Evolutionary conservation across 2,888 invertebrate species (phyloP), one percentile per base, ranked within the genome.

Genomic region (Cephus rjabovi): DNA sequence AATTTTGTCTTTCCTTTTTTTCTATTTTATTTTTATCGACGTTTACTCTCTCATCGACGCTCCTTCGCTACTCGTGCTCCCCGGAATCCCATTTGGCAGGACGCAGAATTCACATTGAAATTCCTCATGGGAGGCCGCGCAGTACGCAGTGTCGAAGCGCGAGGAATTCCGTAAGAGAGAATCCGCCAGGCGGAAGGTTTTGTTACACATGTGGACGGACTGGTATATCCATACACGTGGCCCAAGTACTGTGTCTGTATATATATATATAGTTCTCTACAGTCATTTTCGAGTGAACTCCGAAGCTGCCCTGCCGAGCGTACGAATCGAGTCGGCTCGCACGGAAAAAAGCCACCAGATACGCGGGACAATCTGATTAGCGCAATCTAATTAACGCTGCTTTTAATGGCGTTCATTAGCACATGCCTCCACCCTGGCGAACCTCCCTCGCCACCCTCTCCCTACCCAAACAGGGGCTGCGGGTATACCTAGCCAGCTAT

Each of bases 381-480:
- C 87, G 88, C 90, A 88, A 91, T 91, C 91, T 91, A 91, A 91
- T 91, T 91, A 91, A 91, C 91, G 90, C 90, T 90, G 91, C 91
- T 91, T 91, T 91, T 91, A 91, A 91, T 91, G 90, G 91, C 90
- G 88, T 91, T 91, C 91, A 90, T 91, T 91, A 91, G 91, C 90
- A 91, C 90, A 90, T 87, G 89, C 86, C 87, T 85, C 88, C 85
- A 82, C 82, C 83, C 81, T 78, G 33, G 33, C 31, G 34, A 12
- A 31, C 31, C 12, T 6, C 33, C 31, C 71, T 37, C 71, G 71
- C 71, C 71, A 11, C 71, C 4, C 79, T 78, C 75, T 80, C 79
- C 77, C 12, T 71, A 31, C 71, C 71, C 71, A 31, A 34, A 34
- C 71, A 34, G n/a, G 56, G 56, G 56, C 56, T 56, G 23, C 23